Evolutionary conservation across 2,888 invertebrate genomes (phyloP), one percentile per base, ranked within the genome.

Genomic region (Busseola fusca): DNA sequence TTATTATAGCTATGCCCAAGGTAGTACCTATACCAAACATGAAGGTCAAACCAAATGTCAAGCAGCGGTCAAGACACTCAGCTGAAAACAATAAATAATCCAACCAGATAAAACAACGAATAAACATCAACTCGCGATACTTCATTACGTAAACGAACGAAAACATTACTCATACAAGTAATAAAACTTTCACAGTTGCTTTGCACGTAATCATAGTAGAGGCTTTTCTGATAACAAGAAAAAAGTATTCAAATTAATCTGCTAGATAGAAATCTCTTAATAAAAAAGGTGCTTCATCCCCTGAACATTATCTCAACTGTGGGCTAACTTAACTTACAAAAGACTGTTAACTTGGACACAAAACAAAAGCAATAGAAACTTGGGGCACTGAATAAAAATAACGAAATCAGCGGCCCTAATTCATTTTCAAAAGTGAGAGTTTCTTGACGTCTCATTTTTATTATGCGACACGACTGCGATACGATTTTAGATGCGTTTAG

Each of bases 171-270:
- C 72, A 76, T 30, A 64, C 48, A 77, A 81, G 71, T 78, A 84
- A 85, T 84, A 84, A 74, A 84, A 84, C 71, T 82, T 81, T 73
- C 74, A 70, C 69, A 63, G 75, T 78, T 74, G 50, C 70, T 74
- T 70, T 78, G 68, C 74, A 67, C 69, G 72, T 86, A 83, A 87
- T 85, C 83, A 87, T 82, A 88, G 84, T 86, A 80, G 87, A 81
- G 82, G 66, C 85, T n/a, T 56, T 72, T 80, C 85, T 87, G 90
- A 90, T 91, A 93, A 90, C 87, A 87, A 88, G 85, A 86, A 85
- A 89, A 91, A 93, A 92, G 90, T 91, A 92, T 92, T 90, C 90
- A 89, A 93, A 94, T 94, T 91, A 94, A 94, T 93, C 91, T 87
- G 85, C 82, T 85, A 86, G 94, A 94, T 94, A 92, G 87, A 87